Evolutionary conservation across 2,797 vertebrate genomes (phyloP), one percentile per base, ranked within the genome.

Genomic region (Pangasius djambal): DNA sequence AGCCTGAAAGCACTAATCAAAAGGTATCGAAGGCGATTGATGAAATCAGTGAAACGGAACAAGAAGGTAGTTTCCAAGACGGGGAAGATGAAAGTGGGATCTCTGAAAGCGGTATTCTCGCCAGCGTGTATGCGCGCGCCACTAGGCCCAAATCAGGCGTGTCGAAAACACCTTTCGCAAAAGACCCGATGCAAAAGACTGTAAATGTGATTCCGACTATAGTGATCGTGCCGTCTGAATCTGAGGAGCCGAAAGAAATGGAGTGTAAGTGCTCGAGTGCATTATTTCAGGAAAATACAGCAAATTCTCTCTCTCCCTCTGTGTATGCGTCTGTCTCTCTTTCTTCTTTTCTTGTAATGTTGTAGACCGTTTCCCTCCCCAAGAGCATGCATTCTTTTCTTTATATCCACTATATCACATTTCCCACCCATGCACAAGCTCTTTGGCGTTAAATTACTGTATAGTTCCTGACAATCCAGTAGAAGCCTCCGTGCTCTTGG

Each of bases 171-270:
- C 48, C 37, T 48, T 31, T 86, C 12, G 2, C 31, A 20, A 86
- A 79, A 87, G 82, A 87, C 31, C 70, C 69, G 55, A 74, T 55
- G 28, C 90, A 52, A 70, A 81, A 72, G n/a, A 52, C 48, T n/a
- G 20, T 16, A 55, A 87, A 88, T 37, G 70, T 4, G 1, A 48
- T 92, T 86, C 93, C 93, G 25, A 74, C 86, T 40, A 90, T 93
- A 84, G 87, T 91, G 48, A 88, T 93, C 25, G 50, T 90, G 63
- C 48, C 90, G 2, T 88, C 90, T 67, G 90, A 90, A 44, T 88
- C 89, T n/a, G 79, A 85, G 74, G 37, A 83, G 2, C 48, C 70
- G 6, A 83, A 72, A 37, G 40, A 85, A 70, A 65, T 40, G 5
- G 72, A 88, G 50, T 57, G 92, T 93, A 90, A 88, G 85, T 28